phyloP scores from a whole-genome alignment of 1,140 invertebrate species.

The Amphibalanus amphitrite region DNA sequence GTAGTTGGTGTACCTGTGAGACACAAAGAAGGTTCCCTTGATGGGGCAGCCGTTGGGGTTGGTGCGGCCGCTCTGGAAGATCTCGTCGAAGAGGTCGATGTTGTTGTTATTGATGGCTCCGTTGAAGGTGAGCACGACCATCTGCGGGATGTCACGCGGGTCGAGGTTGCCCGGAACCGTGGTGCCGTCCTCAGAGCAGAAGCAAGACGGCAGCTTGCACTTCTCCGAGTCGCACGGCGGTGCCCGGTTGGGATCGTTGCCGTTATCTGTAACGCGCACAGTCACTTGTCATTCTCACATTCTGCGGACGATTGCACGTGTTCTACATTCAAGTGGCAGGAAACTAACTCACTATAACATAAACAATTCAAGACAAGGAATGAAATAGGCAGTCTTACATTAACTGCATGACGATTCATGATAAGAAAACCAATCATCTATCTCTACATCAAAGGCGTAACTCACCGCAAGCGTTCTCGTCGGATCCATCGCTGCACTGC shows the following conservation, averaged over 20 bases:
- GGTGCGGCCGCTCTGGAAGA: conserved; percentile 75
- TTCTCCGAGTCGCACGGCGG: conserved; percentile 72
- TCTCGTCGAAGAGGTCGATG: conserved; percentile 85
- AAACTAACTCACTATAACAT: too few relatives aligned
- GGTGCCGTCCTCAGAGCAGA: conserved; percentile 84
- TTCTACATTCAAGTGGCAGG: too few relatives aligned
- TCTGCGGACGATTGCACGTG: too few relatives aligned
- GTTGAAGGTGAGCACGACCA: conserved; percentile 93
- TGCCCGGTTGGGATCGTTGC: conserved; percentile 83
- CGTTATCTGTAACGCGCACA: conserved; percentile 46
- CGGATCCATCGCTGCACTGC: conserved; percentile 72
- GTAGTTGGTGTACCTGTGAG: conserved; percentile 95
- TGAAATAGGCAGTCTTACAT: too few relatives aligned
- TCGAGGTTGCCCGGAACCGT: conserved; percentile 49
- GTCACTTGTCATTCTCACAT: not conserved
- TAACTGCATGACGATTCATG: too few relatives aligned
- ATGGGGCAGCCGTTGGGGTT: conserved; percentile 95
- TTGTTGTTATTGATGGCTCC: conserved; percentile 95
- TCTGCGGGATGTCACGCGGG: conserved; percentile 54
- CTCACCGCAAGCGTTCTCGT: conserved; percentile 75
- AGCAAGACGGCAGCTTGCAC: conserved; percentile 83
- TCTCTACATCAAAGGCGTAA: not conserved
- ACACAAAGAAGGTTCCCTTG: conserved; percentile 91
- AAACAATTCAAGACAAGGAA: too few relatives aligned
- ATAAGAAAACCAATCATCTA: too few relatives aligned